Percentiles rank a stretch among this genome's conserved stretches.
Evolutionary conservation across 2,113 vertebrate genomes (phyloP).

Genomic region (Natator depressus): DNA sequence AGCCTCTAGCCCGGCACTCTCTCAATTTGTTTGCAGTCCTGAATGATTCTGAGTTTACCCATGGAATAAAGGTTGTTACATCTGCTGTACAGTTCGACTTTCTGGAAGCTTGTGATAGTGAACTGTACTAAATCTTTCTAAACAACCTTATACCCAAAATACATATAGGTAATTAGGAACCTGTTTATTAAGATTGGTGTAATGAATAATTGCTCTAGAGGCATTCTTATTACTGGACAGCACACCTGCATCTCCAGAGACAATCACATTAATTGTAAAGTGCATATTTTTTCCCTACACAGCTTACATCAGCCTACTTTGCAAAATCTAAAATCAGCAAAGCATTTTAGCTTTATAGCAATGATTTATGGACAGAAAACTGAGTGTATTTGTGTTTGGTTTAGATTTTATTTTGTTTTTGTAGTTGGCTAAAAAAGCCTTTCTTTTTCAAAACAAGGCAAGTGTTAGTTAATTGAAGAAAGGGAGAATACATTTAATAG

Average conservation of each 20-base stretch:
- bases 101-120: slow-evolving; percentile 12
- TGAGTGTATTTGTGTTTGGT: neutral
- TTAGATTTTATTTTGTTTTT: neutral
- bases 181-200: slow-evolving; percentile 78
- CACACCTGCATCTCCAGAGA: slow-evolving; percentile 82
- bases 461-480: neutral
- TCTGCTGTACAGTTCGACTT: neutral
- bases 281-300: slow-evolving; percentile 6
- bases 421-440: neutral
- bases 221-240: slow-evolving; percentile 80
- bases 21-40: neutral
- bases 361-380: neutral
- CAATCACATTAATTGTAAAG: slow-evolving; percentile 82
- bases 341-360: slow-evolving; percentile 39
- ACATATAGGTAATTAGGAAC: slow-evolving; percentile 65
- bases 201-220: slow-evolving; percentile 83
- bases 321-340: slow-evolving; percentile 78
- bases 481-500: neutral
- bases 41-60: neutral
- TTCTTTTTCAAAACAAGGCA: neutral
- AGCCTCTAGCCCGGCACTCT: neutral
- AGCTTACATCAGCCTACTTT: slow-evolving; percentile 81
- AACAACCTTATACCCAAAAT: slow-evolving; percentile 20
- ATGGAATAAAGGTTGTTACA: neutral
- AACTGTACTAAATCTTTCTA: slow-evolving; percentile 49